Conservation (phyloP, 1,140 invertebrate species). For the Drosophila kanapiae region DNA sequence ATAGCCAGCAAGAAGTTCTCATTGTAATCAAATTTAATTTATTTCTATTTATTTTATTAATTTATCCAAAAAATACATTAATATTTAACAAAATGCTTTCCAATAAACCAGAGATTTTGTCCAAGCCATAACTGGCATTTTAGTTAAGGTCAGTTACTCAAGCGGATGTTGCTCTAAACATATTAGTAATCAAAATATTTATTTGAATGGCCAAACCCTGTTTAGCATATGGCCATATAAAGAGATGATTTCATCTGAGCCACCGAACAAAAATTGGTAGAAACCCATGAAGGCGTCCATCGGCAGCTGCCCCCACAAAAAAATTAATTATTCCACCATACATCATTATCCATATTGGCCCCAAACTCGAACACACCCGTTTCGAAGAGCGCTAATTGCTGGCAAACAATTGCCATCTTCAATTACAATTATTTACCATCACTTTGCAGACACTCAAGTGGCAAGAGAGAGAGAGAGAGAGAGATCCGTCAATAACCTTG, state of each 20-base stretch:
- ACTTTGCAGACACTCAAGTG: conserved; percentile 58
- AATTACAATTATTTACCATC: conserved; percentile 78
- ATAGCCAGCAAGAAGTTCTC: too few relatives aligned
- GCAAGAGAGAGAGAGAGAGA: conserved; percentile 12
- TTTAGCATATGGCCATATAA: conserved; percentile 31
- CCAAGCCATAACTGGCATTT: conserved; percentile 9
- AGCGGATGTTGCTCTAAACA: conserved; percentile 40
- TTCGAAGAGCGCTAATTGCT: conserved; percentile 61
- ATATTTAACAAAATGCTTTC: background rate
- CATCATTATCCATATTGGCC: conserved; percentile 21
- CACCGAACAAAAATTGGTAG: background rate
- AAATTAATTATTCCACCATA: conserved; percentile 36
- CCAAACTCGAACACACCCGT: background rate
- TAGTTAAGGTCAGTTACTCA: conserved; percentile 33
- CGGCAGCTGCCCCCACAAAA: conserved; percentile 37
- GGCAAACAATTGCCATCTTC: conserved; percentile 76
- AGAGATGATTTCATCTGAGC: conserved; percentile 42
- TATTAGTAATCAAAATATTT: conserved; percentile 34
- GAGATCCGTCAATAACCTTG: conserved; percentile 23
- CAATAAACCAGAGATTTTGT: background rate
- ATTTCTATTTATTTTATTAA: background rate
- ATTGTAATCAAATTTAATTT: background rate
- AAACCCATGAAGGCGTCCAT: conserved; percentile 24
- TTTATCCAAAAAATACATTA: background rate
- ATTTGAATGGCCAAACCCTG: conserved; percentile 35